Evolutionary conservation across 2,888 invertebrate genomes (phyloP), one percentile per base, ranked within the genome.

Genomic region (Melinaea marsaeus): DNA sequence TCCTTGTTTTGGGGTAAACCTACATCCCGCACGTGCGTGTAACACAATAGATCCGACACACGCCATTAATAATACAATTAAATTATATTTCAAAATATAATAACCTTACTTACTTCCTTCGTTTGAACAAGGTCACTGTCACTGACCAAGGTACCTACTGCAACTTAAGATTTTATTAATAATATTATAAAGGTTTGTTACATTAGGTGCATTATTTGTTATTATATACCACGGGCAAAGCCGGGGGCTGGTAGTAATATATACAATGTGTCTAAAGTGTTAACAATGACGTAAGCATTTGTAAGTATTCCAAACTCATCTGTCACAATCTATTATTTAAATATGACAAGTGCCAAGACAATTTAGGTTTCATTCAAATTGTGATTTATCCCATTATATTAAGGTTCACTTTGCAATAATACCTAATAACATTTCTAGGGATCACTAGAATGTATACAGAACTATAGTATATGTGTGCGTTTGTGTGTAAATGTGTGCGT

Each of bases 81-180:
- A 64, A 64, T 64, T 61, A 55, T 61, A 56, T 61, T 58, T 64
- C 57, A 55, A 48, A 55, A 64, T 58, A 58, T 64, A 64, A 64
- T 64, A 48, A 55, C 58, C 13, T 3, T 22, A 22, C 11, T 51
- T 58, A 61, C 61, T 64, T 64, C 64, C 64, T 64, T 34, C 46
- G 58, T 64, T 55, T 60, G 60, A 54, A 55, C 55, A 64, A 45
- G 64, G 64, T 58, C 64, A 61, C 58, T 32, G 48, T 64, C 56
- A 61, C 22, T 22, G 22, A 22, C 61, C 61, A 61, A 55, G 48
- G 58, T 48, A 56, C n/a, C n/a, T n/a, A n/a, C 54, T 35, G 34
- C 48, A 55, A 35, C 13, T 46, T 57, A 33, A 13, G 34, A 13
- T 45, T 33, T 57, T 13, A 37, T 32, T 6, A 51, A 51, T 6